Evolutionary conservation across 23 tunicate genomes (phyloP).

Genomic region (Phallusia fumigata): DNA sequence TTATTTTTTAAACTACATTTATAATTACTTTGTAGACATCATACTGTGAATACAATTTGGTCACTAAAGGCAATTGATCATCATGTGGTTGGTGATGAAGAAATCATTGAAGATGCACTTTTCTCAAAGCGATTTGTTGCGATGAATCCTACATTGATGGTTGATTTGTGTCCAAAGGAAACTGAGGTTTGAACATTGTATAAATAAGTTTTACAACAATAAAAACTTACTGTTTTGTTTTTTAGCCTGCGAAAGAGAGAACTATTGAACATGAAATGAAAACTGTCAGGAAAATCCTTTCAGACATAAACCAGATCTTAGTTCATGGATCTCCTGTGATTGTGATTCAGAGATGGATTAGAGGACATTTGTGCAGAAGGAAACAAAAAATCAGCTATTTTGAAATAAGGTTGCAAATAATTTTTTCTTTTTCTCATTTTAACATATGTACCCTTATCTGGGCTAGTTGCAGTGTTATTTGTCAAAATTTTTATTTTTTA

Average conservation of each 20-base stretch:
- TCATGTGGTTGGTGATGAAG: slow-evolving; percentile 84
- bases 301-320: slow-evolving; percentile 50
- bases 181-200: slow-evolving; percentile 19
- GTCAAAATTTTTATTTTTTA: background rate
- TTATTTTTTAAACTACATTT: background rate
- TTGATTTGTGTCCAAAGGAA: slow-evolving; percentile 87
- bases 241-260: slow-evolving; percentile 42
- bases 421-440: no score
- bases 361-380: slow-evolving; percentile 61
- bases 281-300: slow-evolving; percentile 34
- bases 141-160: slow-evolving; percentile 43
- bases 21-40: slow-evolving; percentile 83
- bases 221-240: background rate
- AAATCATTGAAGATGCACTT: slow-evolving; percentile 84
- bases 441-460: no score
- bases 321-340: slow-evolving; percentile 81
- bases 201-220: background rate
- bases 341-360: slow-evolving; percentile 81
- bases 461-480: no score
- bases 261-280: slow-evolving; percentile 56
- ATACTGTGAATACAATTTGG: slow-evolving; percentile 91
- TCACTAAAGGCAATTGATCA: slow-evolving; percentile 81
- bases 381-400: slow-evolving; percentile 47
- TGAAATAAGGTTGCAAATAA: slow-evolving; percentile 29
- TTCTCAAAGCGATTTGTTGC: slow-evolving; percentile 56